phyloP scores from a whole-genome alignment of 2,888 invertebrate species.

The Drosophila kuntzei region DNA sequence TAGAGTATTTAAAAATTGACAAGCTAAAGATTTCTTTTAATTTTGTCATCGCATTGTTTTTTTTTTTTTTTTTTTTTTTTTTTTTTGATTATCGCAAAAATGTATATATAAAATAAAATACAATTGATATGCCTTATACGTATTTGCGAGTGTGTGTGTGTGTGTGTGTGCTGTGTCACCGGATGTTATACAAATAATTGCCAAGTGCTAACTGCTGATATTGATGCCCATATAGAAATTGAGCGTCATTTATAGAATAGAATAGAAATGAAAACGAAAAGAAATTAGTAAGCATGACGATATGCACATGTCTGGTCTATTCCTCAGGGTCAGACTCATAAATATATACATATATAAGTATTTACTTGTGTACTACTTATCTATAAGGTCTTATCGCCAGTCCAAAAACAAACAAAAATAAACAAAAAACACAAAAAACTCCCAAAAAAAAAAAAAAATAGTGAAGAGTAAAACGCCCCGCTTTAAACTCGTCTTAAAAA shows the following conservation, averaged over 20 bases:
- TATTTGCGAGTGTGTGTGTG: background rate
- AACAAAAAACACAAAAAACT: slow-evolving; percentile 19
- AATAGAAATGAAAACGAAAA: slow-evolving; percentile 48
- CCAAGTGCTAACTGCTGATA: slow-evolving; percentile 56
- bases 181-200: slow-evolving; percentile 54
- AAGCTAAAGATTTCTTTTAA: background rate
- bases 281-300: slow-evolving; percentile 59
- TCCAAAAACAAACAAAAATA: slow-evolving; percentile 24
- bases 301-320: slow-evolving; percentile 7
- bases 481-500: slow-evolving; percentile 18
- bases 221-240: slow-evolving; percentile 55
- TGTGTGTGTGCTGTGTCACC: slow-evolving; percentile 50
- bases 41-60: slow-evolving; percentile 42
- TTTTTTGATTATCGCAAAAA: slow-evolving; percentile 43
- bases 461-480: slow-evolving; percentile 23
- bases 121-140: slow-evolving; percentile 45
- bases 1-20: slow-evolving; percentile 1
- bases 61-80: slow-evolving; percentile 21
- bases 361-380: slow-evolving; percentile 33
- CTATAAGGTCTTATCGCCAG: slow-evolving; percentile 45
- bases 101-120: slow-evolving; percentile 24
- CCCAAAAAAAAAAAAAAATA: slow-evolving; percentile 30
- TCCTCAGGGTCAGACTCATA: slow-evolving; percentile 39
- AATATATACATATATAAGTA: background rate
- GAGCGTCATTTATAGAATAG: slow-evolving; percentile 32